Base-by-base conservation (phyloP, 2,797 vertebrate species). In the Tiaroga cobitis region DNA sequence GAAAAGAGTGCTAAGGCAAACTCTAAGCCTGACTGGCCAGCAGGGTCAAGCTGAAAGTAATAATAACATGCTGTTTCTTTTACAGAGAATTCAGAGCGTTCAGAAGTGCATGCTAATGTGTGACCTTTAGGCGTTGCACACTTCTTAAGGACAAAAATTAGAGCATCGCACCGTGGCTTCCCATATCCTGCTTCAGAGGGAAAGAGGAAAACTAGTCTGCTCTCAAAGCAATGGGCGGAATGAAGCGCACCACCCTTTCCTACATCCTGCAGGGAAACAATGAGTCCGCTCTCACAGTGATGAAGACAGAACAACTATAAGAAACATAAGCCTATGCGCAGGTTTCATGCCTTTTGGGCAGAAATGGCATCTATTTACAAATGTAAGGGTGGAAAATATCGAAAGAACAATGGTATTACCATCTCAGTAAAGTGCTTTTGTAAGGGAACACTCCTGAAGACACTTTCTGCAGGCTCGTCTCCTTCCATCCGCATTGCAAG, bases 211-310 rank as follows among this genome's bases (percentile, higher is more conserved):
- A 91, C 89, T 89, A 83, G 87, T 86, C 61, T 72, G 87, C 90
- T 89, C 90, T 86, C 85, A 88, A 89, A 86, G 90, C 91, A 91
- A 91, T 80, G 89, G 81, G 81, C 73, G 88, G 85, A 93, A 89
- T 89, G 84, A 83, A 76, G 87, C 87, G 16, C 83, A 88, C 77
- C 95, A 94, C 95, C 95, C 94, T 95, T 95, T 96, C 95, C 95
- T 95, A 94, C 90, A 95, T 95, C 95, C 95, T 92, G 94, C 88
- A 91, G 89, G 80, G 80, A 92, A 83, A 96, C 94, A 95, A 95
- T 94, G 87, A 90, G 85, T 85, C 72, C 37, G 63, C 85, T 88
- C 88, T 88, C 63, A 82, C 86, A 70, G 39, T 86, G 21, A 41
- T 29, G 37, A 67, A 72, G 54, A 73, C 43, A 49, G 29, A 49